These are phyloP conservation scores for Acleris cristana DNA, from an alignment of 2,888 invertebrate species.

Conservation along the genomic window DNA sequence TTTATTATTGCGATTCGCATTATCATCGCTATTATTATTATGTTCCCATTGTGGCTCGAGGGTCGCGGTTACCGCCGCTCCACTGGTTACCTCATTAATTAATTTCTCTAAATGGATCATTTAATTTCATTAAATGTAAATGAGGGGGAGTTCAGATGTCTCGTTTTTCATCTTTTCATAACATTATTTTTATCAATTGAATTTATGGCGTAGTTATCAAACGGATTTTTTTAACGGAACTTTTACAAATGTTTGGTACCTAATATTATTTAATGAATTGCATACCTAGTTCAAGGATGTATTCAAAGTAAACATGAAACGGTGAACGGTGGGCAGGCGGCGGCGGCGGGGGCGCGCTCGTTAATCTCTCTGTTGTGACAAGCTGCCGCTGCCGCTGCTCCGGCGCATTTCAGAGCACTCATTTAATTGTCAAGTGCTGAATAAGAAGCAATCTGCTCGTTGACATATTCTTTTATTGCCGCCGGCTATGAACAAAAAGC, in stretches of 20 bases:
- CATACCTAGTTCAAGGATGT: constrained; percentile 40
- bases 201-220: constrained; percentile 34
- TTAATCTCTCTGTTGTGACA: constrained; percentile 71
- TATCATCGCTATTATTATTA: constrained; percentile 72
- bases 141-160: constrained; percentile 72
- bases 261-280: not conserved
- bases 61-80: constrained; percentile 70
- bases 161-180: constrained; percentile 55
- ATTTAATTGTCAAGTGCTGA: constrained; percentile 82
- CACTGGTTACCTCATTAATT: constrained; percentile 81
- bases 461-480: constrained; percentile 78
- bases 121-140: constrained; percentile 84
- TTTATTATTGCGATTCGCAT: constrained; percentile 65
- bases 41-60: constrained; percentile 57
- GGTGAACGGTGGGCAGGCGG: too few relatives aligned
- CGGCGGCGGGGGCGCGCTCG: constrained; percentile 47
- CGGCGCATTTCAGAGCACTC: constrained; percentile 74
- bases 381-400: constrained; percentile 47
- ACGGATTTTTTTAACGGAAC: constrained; percentile 17
- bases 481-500: constrained; percentile 77
- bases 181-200: constrained; percentile 55
- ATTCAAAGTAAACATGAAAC: constrained; percentile 52
- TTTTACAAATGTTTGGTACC: not conserved
- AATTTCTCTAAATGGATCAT: constrained; percentile 83
- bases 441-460: constrained; percentile 80